Conservation (phyloP, 2,797 vertebrate species). For the Peromyscus eremicus region DNA sequence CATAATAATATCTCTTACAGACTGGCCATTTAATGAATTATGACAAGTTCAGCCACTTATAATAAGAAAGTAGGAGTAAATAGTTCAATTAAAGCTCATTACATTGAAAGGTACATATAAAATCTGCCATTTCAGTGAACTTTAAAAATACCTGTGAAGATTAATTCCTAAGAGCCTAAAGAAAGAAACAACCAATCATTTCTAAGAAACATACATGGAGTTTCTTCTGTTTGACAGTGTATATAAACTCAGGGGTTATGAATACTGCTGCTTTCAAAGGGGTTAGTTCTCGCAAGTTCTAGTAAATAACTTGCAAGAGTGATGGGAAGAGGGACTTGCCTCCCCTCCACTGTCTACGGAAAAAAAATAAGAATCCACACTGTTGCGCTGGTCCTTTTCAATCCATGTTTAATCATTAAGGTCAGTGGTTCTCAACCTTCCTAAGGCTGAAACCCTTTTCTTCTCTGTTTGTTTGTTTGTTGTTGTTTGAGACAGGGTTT, state of each 20-base stretch:
- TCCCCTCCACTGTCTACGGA: conserved; percentile 60
- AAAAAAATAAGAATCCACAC: conserved; percentile 76
- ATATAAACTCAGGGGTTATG: conserved; percentile 82
- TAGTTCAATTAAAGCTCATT: not conserved
- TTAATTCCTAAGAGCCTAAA: conserved; percentile 59
- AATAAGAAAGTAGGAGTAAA: conserved; percentile 24
- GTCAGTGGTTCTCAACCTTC: not conserved
- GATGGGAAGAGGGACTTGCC: not conserved
- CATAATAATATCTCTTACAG: not conserved
- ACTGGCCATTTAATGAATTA: not conserved
- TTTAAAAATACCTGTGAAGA: conserved; percentile 61
- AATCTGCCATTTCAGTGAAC: conserved; percentile 39
- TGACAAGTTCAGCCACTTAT: conserved; percentile 5
- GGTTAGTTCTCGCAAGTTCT: conserved; percentile 76
- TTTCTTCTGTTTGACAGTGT: conserved; percentile 80
- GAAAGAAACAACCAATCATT: conserved; percentile 67
- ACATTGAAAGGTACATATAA: not conserved
- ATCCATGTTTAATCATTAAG: conserved; percentile 78
- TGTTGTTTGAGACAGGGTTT: no score
- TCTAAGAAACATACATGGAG: conserved; percentile 75
- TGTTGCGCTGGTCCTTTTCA: conserved; percentile 77
- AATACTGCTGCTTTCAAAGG: conserved; percentile 81
- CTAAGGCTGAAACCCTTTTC: not conserved
- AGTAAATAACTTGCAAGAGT: not conserved
- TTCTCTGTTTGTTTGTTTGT: no score